Evolutionary conservation across 2,888 invertebrate species (phyloP).

Genomic region (Drosophila paranaensis): DNA sequence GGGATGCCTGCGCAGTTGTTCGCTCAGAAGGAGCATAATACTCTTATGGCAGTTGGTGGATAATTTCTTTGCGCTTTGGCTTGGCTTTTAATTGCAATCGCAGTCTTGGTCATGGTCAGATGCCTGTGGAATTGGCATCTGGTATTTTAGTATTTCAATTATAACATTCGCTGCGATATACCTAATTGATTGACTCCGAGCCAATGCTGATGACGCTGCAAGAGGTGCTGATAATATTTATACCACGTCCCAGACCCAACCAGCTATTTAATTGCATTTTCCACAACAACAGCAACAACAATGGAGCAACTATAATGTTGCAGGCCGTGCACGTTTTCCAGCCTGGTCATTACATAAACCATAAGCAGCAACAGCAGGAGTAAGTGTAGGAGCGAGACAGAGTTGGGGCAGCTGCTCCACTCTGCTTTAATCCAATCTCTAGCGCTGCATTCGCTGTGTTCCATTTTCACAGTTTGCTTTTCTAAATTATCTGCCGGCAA

Average conservation of each 20-base stretch:
- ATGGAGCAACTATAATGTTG: conserved; percentile 58
- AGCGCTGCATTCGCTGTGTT: conserved; percentile 22
- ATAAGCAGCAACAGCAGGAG: conserved; percentile 58
- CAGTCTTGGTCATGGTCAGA: conserved; percentile 35
- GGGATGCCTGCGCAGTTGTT: conserved; percentile 41
- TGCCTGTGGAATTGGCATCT: conserved; percentile 22
- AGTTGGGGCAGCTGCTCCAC: neutral
- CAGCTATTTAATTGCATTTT: conserved; percentile 75
- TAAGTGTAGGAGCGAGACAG: neutral
- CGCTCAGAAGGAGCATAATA: neutral
- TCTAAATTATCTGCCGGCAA: conserved; percentile 69
- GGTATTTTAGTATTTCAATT: conserved; percentile 69
- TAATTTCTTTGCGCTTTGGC: neutral
- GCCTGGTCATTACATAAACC: conserved; percentile 67
- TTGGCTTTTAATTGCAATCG: conserved; percentile 28
- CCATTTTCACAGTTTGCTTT: conserved; percentile 64
- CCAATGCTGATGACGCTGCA: conserved; percentile 17
- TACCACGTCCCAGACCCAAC: conserved; percentile 57
- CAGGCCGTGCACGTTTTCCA: conserved; percentile 59
- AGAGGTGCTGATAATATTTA: conserved; percentile 73
- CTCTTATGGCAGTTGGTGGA: conserved; percentile 26
- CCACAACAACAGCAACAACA: conserved; percentile 42
- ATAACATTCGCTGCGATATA: conserved; percentile 60
- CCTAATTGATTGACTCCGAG: conserved; percentile 71
- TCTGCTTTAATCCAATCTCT: conserved; percentile 7